Conservation (phyloP, 2,888 invertebrate genomes). For the Copidosoma aretas region DNA sequence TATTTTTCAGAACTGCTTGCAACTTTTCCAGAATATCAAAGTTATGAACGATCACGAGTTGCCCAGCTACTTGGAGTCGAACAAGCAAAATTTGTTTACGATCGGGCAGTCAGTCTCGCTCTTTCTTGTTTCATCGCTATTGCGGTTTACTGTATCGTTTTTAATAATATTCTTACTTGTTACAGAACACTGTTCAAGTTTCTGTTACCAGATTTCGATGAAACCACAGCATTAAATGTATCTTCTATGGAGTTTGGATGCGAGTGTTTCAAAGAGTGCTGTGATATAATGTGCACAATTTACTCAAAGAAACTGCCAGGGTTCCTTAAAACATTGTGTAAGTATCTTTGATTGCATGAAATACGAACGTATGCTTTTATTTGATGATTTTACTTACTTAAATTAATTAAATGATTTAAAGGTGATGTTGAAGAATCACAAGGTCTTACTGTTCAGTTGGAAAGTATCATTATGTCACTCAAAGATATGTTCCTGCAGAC, state of each 20-base stretch:
- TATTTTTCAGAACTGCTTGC: conserved; percentile 63
- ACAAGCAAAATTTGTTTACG: conserved; percentile 56
- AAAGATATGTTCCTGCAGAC: conserved; percentile 44
- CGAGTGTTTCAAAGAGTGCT: conserved; percentile 67
- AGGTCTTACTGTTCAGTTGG: conserved; percentile 46
- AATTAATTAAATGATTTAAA: conserved; percentile 27
- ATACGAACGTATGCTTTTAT: background rate
- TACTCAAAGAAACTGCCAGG: conserved; percentile 58
- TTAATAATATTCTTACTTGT: conserved; percentile 41
- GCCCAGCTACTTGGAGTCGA: conserved; percentile 48
- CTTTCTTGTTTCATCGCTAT: too few relatives aligned
- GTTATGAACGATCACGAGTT: conserved; percentile 54
- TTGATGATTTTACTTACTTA: background rate
- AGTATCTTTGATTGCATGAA: conserved; percentile 41
- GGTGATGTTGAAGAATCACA: conserved; percentile 36
- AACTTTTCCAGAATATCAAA: conserved; percentile 61
- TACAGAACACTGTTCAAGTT: conserved; percentile 58
- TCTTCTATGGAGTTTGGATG: conserved; percentile 65
- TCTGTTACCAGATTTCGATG: conserved; percentile 61
- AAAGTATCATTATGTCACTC: conserved; percentile 46
- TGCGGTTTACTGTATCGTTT: too few relatives aligned
- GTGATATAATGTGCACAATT: conserved; percentile 54
- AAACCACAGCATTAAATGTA: conserved; percentile 68
- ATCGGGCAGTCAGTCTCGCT: conserved; percentile 58
- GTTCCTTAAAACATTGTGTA: conserved; percentile 63